Evolutionary conservation across 2,888 invertebrate genomes (phyloP).

Genomic region (Leuctra nigra): DNA sequence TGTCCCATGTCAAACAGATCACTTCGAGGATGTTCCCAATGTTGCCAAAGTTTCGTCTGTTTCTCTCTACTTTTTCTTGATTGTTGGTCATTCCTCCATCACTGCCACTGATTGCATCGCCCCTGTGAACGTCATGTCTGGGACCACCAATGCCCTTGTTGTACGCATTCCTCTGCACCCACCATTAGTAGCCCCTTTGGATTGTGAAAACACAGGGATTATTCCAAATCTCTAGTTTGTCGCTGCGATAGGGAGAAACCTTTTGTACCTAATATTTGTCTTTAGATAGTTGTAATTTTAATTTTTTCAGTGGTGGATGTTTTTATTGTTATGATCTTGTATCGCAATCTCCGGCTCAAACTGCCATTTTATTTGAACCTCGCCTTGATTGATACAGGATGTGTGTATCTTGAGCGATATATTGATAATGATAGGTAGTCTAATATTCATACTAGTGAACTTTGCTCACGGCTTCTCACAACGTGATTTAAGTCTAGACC

Average conservation of each 20-base stretch:
- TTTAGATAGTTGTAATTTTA: no score
- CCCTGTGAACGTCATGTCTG: no score
- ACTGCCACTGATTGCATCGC: no score
- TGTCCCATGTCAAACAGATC: background rate
- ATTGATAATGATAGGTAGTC: background rate
- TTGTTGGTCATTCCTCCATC: conserved; percentile 17
- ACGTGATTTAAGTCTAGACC: conserved; percentile 8
- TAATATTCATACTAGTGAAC: background rate
- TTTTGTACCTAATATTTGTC: no score
- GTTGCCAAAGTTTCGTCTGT: conserved; percentile 25
- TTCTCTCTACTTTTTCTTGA: conserved; percentile 12
- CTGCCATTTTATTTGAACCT: conserved; percentile 15
- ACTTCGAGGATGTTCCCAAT: conserved; percentile 19
- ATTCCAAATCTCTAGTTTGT: no score
- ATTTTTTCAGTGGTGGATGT: conserved; percentile 5
- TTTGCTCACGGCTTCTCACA: conserved; percentile 11
- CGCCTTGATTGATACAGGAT: conserved; percentile 1
- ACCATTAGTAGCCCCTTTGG: no score
- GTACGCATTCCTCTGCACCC: background rate
- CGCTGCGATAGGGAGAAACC: no score
- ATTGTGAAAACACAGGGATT: no score
- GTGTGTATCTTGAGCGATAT: conserved; percentile 2
- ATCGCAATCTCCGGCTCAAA: conserved; percentile 17
- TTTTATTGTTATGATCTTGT: conserved; percentile 7
- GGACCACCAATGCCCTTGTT: background rate